Percentiles rank a stretch among this genome's conserved stretches.
phyloP scores from a whole-genome alignment of 2,888 invertebrate genomes.

The Mechanitis mazaeus region DNA sequence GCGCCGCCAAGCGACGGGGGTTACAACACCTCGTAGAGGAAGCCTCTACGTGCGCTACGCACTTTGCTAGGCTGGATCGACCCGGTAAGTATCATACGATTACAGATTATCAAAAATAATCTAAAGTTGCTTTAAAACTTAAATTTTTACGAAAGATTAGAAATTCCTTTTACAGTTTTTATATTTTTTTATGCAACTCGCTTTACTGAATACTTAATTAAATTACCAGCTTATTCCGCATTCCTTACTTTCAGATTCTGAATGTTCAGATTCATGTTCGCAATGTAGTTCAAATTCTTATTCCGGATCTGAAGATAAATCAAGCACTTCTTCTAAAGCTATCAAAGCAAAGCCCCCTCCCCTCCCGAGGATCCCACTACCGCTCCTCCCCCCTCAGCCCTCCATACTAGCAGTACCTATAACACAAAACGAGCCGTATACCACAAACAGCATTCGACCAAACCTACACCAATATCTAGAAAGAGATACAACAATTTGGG shows the following conservation, averaged over 20 bases:
- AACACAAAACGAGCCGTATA: constrained; percentile 45
- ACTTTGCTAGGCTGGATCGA: constrained; percentile 31
- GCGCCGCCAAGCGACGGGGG: constrained; percentile 80
- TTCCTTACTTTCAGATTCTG: constrained; percentile 71
- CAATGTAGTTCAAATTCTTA: constrained; percentile 71
- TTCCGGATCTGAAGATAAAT: constrained; percentile 50
- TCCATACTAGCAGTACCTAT: constrained; percentile 53
- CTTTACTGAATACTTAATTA: no score
- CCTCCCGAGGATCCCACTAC: constrained; percentile 33
- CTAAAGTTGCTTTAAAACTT: background rate
- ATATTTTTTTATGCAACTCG: background rate
- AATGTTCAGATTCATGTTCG: constrained; percentile 84
- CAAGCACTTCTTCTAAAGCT: constrained; percentile 40
- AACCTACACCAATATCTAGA: constrained; percentile 67
- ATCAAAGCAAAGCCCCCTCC: constrained; percentile 53
- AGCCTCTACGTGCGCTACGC: constrained; percentile 81
- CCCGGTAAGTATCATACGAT: constrained; percentile 13
- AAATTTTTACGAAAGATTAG: background rate
- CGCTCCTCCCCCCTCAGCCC: constrained; percentile 29
- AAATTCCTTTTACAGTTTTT: no score
- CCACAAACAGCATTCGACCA: constrained; percentile 59
- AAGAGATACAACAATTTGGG: constrained; percentile 65
- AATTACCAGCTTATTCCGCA: no score
- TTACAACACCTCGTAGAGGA: constrained; percentile 81
- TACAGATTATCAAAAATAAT: background rate